Evolutionary conservation across 2,113 vertebrate genomes (phyloP).

Genomic region (Melanocharis versteri): DNA sequence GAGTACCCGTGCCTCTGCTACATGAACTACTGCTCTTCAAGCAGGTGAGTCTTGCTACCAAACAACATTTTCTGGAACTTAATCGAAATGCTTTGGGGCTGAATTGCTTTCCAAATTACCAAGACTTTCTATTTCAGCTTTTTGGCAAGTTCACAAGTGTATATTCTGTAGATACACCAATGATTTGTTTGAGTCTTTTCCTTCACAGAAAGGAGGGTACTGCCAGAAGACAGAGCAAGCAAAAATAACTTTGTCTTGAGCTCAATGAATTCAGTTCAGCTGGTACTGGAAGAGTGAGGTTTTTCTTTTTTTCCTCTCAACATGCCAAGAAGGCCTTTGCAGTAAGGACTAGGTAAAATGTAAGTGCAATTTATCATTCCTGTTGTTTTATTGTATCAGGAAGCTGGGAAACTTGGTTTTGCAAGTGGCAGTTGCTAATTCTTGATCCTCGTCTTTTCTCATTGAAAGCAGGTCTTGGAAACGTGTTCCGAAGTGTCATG

Average conservation of each 20-base stretch:
- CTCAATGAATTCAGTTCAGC: neutral
- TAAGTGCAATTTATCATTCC: neutral
- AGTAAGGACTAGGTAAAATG: neutral
- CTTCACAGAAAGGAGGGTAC: neutral
- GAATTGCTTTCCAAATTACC: neutral
- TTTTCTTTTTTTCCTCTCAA: neutral
- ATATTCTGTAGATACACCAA: neutral
- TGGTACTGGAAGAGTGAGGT: neutral
- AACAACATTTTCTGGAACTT: neutral
- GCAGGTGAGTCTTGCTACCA: neutral
- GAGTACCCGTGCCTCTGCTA: neutral
- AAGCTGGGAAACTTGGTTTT: neutral
- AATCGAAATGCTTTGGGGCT: neutral
- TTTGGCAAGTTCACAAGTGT: neutral
- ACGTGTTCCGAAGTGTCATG: neutral
- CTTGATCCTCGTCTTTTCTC: neutral
- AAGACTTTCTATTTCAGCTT: neutral
- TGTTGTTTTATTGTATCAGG: neutral
- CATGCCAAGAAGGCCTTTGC: neutral
- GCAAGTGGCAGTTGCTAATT: neutral
- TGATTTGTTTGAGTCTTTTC: neutral
- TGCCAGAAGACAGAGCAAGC: neutral
- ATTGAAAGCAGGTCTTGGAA: neutral
- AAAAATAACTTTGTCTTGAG: neutral
- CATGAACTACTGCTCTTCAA: neutral